phyloP scores from a whole-genome alignment of 2,113 vertebrate genomes.

The Lepisosteus osseus region DNA sequence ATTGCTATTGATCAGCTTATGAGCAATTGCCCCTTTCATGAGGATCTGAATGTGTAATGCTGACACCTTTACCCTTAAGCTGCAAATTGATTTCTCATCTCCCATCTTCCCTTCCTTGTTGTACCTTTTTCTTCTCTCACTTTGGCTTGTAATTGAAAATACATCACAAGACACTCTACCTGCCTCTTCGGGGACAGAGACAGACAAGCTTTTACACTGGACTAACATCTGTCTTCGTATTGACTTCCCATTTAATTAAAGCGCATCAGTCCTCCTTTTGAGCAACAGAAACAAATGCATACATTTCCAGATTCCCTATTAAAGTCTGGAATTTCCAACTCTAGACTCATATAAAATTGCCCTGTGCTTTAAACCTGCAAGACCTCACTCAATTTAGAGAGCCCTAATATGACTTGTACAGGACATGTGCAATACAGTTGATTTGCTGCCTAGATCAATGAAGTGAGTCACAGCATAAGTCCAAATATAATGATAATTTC shows the following conservation, averaged over 20 bases:
- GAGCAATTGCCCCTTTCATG: constrained; percentile 38
- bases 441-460: too few relatives aligned
- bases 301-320: too few relatives aligned
- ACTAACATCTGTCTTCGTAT: constrained; percentile 9
- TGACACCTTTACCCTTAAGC: constrained; percentile 46
- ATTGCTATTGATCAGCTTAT: constrained; percentile 57
- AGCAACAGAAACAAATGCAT: too few relatives aligned
- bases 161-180: neutral
- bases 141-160: constrained; percentile 39
- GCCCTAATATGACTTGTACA: too few relatives aligned
- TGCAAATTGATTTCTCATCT: constrained; percentile 68
- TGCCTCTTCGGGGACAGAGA: neutral
- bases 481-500: too few relatives aligned
- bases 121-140: constrained; percentile 45
- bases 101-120: constrained; percentile 23
- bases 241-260: neutral
- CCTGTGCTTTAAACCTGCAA: too few relatives aligned
- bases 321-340: too few relatives aligned
- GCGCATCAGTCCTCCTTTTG: too few relatives aligned
- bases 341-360: too few relatives aligned
- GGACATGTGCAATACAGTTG: too few relatives aligned
- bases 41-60: constrained; percentile 46
- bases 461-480: too few relatives aligned
- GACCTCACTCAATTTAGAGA: too few relatives aligned
- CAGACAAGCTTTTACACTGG: neutral